Percentiles rank a stretch among this genome's conserved stretches.
These are phyloP conservation scores for Bucco capensis DNA, from an alignment of 2,113 vertebrate genomes.

Conservation along the genomic window DNA sequence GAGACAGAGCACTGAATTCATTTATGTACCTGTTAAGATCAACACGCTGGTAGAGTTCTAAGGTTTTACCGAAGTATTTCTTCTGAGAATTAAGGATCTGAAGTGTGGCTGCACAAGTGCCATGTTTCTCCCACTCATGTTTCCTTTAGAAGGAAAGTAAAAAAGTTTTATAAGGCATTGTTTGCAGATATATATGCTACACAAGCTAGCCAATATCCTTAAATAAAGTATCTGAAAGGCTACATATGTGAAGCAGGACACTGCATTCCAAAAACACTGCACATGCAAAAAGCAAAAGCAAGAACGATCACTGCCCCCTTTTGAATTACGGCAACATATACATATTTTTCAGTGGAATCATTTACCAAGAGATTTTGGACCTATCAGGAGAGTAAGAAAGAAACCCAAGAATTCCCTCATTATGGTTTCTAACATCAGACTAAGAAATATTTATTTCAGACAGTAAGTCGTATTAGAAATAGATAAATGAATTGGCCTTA, in stretches of 20 bases:
- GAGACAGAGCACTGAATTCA: fast-evolving
- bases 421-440: not conserved
- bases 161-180: not conserved
- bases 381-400: not conserved
- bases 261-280: not conserved
- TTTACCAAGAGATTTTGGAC: not conserved
- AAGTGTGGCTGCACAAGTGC: constrained; percentile 76
- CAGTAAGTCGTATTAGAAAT: not conserved
- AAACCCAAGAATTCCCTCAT: not conserved
- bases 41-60: constrained; percentile 66
- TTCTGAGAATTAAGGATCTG: constrained; percentile 66
- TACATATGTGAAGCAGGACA: not conserved
- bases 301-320: not conserved
- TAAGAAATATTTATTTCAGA: not conserved
- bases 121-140: constrained; percentile 81
- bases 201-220: not conserved
- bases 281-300: not conserved
- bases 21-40: constrained; percentile 69
- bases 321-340: not conserved
- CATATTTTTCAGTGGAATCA: not conserved
- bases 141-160: constrained; percentile 57
- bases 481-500: not conserved
- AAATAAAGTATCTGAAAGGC: not conserved
- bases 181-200: not conserved
- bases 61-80: constrained; percentile 75